Evolutionary conservation across 2,113 vertebrate species (phyloP), one percentile per base, ranked within the genome.

Genomic region (Etia nguti): DNA sequence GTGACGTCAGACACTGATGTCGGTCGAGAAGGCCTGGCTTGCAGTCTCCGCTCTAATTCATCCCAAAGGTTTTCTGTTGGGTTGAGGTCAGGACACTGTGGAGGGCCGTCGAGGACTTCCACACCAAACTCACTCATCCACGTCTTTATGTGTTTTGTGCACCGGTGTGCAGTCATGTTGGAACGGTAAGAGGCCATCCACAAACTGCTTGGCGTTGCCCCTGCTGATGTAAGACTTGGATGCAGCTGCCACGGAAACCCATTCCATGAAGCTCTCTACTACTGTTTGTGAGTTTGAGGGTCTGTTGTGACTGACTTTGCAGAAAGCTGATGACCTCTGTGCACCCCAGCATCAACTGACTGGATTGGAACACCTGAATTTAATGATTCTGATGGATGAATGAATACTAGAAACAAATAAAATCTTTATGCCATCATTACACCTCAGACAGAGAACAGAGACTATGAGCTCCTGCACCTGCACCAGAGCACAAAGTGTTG

Each of bases 1-100:
- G 59, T 62, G 59, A 0, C 0, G 0, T 34, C 9, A 62, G 29
- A 62, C 9, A 0, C 3, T 6, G 16, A 20, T 9, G 29, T 62
- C 20, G 1, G 29, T 20, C 3, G 2, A 62, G 59, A 62, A 34
- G 0, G 0, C 6, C 31, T 34, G 31, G 31, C 29, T 62, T 0
- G 29, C 59, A 34, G 3, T 60, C 57, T 10, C 57, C 5, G 4
- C 57, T 34, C 29, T 34, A 62, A 34, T 62, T 62, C 29, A 62
- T 34, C 29, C 57, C 29, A 6, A 20, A 62, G 9, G 16, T 0
- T 62, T 62, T 62, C 29, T 34, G 59, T 60, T 5, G 20, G 59
- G 59, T 60, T 34, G 5, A 62, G 29, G 29, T 62, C 59, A 34
- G 29, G 29, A 34, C 31, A 6, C 31, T 31, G 4, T 31, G 31